phyloP scores from a whole-genome alignment of 2,888 invertebrate species.

The Parthenolecanium corni region DNA sequence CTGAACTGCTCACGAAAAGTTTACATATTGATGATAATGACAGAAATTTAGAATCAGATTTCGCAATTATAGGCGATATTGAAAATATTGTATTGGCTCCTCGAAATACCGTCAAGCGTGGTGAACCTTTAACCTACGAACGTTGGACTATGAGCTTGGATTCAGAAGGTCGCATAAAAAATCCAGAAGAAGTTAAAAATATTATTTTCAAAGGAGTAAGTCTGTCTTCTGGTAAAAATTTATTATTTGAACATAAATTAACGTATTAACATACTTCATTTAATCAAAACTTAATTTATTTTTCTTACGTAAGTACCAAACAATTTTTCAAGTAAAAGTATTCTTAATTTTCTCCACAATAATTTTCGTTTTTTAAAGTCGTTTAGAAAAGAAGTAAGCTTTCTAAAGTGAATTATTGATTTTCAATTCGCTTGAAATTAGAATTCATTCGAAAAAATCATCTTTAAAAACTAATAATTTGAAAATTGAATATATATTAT shows the following conservation, averaged over 20 bases:
- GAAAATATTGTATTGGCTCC: slow-evolving; percentile 45
- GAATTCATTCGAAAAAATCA: too few species aligned
- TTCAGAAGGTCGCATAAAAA: slow-evolving; percentile 64
- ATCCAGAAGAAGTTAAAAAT: slow-evolving; percentile 65
- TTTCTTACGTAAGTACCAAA: not conserved
- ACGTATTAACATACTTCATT: too few species aligned
- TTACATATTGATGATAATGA: slow-evolving; percentile 27
- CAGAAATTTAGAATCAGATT: slow-evolving; percentile 27
- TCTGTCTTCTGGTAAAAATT: too few species aligned
- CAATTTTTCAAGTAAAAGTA: too few species aligned
- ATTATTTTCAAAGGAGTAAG: slow-evolving; percentile 83
- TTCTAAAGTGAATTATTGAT: too few species aligned
- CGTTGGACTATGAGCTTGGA: slow-evolving; percentile 76
- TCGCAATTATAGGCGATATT: slow-evolving; percentile 23
- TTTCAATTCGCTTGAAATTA: too few species aligned
- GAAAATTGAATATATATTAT: too few species aligned
- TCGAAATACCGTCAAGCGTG: slow-evolving; percentile 55
- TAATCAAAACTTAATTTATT: slow-evolving; percentile 3
- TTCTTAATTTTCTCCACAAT: too few species aligned
- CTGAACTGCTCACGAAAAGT: slow-evolving; percentile 31
- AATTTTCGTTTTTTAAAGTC: too few species aligned
- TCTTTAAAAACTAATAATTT: too few species aligned
- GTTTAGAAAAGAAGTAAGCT: too few species aligned
- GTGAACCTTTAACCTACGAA: slow-evolving; percentile 57
- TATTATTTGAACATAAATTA: too few species aligned